A percentile compares a stretch with the other conserved stretches of the same genome.
phyloP scores from a whole-genome alignment of 2,888 invertebrate species.

The Junonia oenone region DNA sequence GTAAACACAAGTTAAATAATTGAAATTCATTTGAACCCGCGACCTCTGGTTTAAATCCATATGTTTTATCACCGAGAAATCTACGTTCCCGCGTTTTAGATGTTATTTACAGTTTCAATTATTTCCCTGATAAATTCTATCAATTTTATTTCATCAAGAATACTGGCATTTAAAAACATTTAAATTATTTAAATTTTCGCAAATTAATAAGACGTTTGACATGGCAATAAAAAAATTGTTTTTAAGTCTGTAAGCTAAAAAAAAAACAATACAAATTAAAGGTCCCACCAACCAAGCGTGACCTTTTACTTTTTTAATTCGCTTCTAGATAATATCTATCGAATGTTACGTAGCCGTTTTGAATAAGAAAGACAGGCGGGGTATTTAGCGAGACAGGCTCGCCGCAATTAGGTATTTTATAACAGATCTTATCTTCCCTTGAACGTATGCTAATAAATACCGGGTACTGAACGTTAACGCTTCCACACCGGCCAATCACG shows the following conservation, averaged over 20 bases:
- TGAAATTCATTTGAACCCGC: background rate
- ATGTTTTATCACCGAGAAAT: background rate
- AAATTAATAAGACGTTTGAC: too few relatives aligned
- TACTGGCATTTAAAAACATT: too few relatives aligned
- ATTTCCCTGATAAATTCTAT: too few relatives aligned
- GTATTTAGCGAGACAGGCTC: slow-evolving; percentile 24
- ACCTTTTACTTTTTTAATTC: slow-evolving; percentile 1
- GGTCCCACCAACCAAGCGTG: background rate
- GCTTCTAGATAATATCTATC: slow-evolving; percentile 11
- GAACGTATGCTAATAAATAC: slow-evolving; percentile 45
- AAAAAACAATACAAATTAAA: background rate
- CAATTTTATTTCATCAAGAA: too few relatives aligned
- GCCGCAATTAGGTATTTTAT: slow-evolving; percentile 35
- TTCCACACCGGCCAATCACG: slow-evolving; percentile 63
- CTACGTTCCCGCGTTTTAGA: too few relatives aligned
- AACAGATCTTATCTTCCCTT: slow-evolving; percentile 49
- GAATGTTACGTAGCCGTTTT: slow-evolving; percentile 5
- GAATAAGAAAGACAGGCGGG: slow-evolving; percentile 18
- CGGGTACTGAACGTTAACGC: slow-evolving; percentile 41
- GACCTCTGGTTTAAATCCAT: background rate
- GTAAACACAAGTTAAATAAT: background rate
- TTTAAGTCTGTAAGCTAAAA: too few relatives aligned
- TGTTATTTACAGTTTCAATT: too few relatives aligned
- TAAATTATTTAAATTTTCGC: too few relatives aligned
- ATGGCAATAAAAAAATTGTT: too few relatives aligned